Evolutionary conservation across 30 jellyfish, hydroid and myxozoan species (phyloP), one percentile per base, ranked within the genome.

Genomic region (Aurelia coerulea): DNA sequence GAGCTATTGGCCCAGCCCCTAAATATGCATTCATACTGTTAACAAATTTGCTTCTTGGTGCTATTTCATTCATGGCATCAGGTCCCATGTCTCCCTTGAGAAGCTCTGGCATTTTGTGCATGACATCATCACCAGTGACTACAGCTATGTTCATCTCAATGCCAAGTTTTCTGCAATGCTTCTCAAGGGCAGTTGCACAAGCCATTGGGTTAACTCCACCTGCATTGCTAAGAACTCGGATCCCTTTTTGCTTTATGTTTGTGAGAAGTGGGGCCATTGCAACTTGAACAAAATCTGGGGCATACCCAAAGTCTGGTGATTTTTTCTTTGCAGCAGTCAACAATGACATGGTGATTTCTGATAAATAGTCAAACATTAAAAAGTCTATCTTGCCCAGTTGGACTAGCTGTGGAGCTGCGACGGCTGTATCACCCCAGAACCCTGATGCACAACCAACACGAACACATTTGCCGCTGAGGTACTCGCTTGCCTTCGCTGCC

Each of bases 381-480:
- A 66, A 92, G 65, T 92, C 93, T 7, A 92, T 65, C 14, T 88
- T 80, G 29, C 98, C 98, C 64, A 73, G 62, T 18, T 87, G 93
- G 15, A 92, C 97, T 66, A 92, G 91, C 70, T 92, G 98, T 51
- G 98, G 98, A 46, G 98, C 98, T 69, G 98, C 94, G 37, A 81
- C 89, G 1, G 95, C 79, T 37, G 98, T 92, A 74, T 92, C 98
- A 6, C 98, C 98, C 98, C 98, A 92, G 65, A 92, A 92, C 33
- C 98, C 98, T 35, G 98, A 92, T 12, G 98, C 98, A 80, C 98
- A 92, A 11, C 98, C 98, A 51, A 92, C 87, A 51, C 96, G 82
- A 10, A 92, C 66, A 41, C 90, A 65, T 23, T 80, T 65, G 4
- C 92, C 92, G 14, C 56, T 74, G 10, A 78, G 78, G 18, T 78